Base-by-base conservation (phyloP, 2,113 vertebrate genomes). In the Caranx melampygus region DNA sequence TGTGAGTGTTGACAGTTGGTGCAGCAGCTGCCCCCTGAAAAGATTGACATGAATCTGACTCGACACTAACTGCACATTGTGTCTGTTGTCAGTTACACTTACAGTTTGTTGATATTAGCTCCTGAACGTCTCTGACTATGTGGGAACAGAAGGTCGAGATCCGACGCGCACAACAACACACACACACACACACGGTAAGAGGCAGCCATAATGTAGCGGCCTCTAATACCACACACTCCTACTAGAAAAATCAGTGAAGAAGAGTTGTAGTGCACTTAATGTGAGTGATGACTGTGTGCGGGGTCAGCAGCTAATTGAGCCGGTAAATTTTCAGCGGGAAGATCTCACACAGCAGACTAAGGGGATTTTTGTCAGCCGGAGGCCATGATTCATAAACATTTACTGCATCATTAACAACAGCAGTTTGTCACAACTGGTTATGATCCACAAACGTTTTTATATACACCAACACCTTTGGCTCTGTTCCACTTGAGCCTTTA, bases 261-360 rank as follows among this genome's bases (percentile, higher is more conserved):
- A 71, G 60, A 34, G 44, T 62, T 75, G 18, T n/a, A 4, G 59
- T 1, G 61, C 81, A 68, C 69, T 88, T 49, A 67, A 51, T 47
- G 57, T 71, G 51, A 88, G 18, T 5, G n/a, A 79, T 75, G 71
- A 76, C 51, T 2, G 31, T 59, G 63, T 55, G 4, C 15, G 40
- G 59, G 75, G 75, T 79, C 90, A 81, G 44, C 73, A 35, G 74
- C 78, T 85, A 87, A 87, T 85, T 81, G 79, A 88, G 79, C 26
- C 70, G 5, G 42, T 84, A 85, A 52, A 84, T 83, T 83, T 64
- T 60, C 62, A 80, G 75, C 72, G 68, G 58, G 58, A 66, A 71
- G 51, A 74, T 58, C 37, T 52, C 31, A 65, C 16, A 8, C 51
- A 54, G n/a, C 4, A 31, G 76, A 54, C 49, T 12, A 65, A 70